These are phyloP conservation scores for Nowickia ferox DNA, from an alignment of 2,888 invertebrate genomes.

Conservation along the genomic window DNA sequence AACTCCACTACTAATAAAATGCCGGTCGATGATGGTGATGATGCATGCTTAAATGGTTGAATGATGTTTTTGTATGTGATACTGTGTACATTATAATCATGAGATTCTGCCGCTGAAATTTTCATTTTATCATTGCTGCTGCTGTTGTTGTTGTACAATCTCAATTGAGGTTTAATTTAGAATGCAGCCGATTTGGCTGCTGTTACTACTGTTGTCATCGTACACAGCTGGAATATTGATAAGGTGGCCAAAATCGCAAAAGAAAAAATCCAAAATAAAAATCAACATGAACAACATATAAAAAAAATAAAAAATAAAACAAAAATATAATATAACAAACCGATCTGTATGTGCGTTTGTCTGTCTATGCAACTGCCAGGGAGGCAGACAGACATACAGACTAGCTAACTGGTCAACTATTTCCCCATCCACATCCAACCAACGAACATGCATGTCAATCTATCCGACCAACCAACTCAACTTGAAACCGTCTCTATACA, in stretches of 20 bases:
- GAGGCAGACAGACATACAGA: constrained; percentile 39
- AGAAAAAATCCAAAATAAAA: constrained; percentile 17
- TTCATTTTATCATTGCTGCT: constrained; percentile 2
- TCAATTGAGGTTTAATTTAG: constrained; percentile 77
- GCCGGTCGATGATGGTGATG: constrained; percentile 63
- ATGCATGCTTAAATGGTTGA: constrained; percentile 71
- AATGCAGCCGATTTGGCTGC: constrained; percentile 75
- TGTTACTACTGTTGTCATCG: constrained; percentile 72
- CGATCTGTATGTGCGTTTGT: constrained; percentile 30
- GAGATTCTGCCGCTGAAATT: constrained; percentile 20
- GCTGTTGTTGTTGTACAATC: constrained; percentile 63
- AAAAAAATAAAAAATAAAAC: constrained; percentile 44
- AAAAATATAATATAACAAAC: constrained; percentile 50
- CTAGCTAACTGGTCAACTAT: constrained; percentile 41
- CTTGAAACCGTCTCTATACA: constrained; percentile 62
- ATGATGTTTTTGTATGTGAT: constrained; percentile 66
- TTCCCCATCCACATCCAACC: constrained; percentile 43
- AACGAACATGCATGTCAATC: constrained; percentile 55
- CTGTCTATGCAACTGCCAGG: constrained; percentile 41
- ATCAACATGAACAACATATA: constrained; percentile 39
- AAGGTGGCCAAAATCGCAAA: constrained; percentile 73
- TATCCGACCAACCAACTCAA: constrained; percentile 55
- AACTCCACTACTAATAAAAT: constrained; percentile 52
- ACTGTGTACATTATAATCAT: constrained; percentile 52
- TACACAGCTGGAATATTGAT: constrained; percentile 81